Base-by-base conservation (phyloP, 2,113 vertebrate genomes). In the Chloroceryle aenea region DNA sequence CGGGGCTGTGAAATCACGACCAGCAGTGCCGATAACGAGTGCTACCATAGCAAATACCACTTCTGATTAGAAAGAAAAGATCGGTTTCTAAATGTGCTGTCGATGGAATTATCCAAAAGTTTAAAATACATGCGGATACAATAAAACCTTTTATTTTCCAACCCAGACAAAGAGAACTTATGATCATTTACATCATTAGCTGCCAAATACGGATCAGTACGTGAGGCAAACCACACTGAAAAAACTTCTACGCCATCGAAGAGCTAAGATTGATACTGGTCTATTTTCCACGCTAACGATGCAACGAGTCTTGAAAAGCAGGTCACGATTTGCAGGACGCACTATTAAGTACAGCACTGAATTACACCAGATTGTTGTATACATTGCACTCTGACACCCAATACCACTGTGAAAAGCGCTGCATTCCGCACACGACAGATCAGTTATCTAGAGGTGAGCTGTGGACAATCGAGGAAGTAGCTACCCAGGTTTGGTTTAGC, bases 121-220 rank as follows among this genome's bases (percentile, higher is more conserved):
- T 94, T 88, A 86, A 95, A 96, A 93, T 96, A 94, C 97, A 96
- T 96, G 97, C 95, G 43, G 85, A 87, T 52, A 96, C 93, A 43
- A 34, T 32, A 93, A 95, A 97, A 96, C 72, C 91, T 91, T 42
- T 85, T 58, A 61, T 87, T 96, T 50, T 83, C 91, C 79, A 81
- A 93, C 82, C 91, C 87, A 50, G 87, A 95, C 94, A 52, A n/a
- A 74, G 47, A 83, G 91, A 83, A 96, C 67, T 58, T 26, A 74
- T 3, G 78, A 85, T 77, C 92, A 63, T 42, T 89, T 27, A 93
- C 26, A 2, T 76, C 93, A 72, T 84, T 94, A 96, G 97, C 97
- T 96, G 96, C 97, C 97, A 85, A 91, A 97, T 87, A 92, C 42
- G 0, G 91, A 93, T 61, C 84, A 71, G 80, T 27, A 72, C 48